These are phyloP conservation scores for Meteorus cinctellus DNA, from an alignment of 2,888 invertebrate genomes.

Conservation along the genomic window DNA sequence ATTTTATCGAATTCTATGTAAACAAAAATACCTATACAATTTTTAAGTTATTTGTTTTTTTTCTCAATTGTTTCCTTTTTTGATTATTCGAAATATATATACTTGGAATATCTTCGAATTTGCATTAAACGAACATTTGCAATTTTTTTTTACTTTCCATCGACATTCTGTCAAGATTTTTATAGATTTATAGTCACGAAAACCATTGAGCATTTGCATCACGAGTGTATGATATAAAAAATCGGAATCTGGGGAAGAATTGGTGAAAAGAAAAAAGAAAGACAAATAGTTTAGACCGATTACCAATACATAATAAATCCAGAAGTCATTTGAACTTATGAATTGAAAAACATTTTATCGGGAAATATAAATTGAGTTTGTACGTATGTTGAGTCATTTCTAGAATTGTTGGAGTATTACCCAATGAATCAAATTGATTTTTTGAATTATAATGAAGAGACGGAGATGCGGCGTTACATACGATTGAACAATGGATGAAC, in stretches of 20 bases:
- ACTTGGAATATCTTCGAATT: not conserved
- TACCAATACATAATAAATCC: constrained; percentile 33
- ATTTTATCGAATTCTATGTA: constrained; percentile 10
- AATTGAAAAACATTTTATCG: not conserved
- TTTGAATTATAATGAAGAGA: constrained; percentile 50
- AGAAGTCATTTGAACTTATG: not conserved
- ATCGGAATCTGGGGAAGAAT: too few relatives aligned
- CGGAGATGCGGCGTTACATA: not conserved
- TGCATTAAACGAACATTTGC: constrained; percentile 14
- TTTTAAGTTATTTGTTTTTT: not conserved
- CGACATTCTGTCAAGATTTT: constrained; percentile 25
- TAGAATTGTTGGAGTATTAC: not conserved
- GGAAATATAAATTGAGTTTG: not conserved
- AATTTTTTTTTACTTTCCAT: constrained; percentile 1
- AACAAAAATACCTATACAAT: not conserved
- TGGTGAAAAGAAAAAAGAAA: not conserved
- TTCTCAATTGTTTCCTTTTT: not conserved
- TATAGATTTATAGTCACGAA: constrained; percentile 28
- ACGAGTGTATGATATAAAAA: constrained; percentile 44
- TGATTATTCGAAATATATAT: constrained; percentile 3
- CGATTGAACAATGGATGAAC: not conserved
- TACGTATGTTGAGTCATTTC: not conserved
- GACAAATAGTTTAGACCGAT: constrained; percentile 48
- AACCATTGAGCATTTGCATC: constrained; percentile 46
- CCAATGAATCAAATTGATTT: constrained; percentile 45